Evolutionary conservation across 2,113 vertebrate genomes (phyloP), one percentile per base, ranked within the genome.

Genomic region (Mus pahari): DNA sequence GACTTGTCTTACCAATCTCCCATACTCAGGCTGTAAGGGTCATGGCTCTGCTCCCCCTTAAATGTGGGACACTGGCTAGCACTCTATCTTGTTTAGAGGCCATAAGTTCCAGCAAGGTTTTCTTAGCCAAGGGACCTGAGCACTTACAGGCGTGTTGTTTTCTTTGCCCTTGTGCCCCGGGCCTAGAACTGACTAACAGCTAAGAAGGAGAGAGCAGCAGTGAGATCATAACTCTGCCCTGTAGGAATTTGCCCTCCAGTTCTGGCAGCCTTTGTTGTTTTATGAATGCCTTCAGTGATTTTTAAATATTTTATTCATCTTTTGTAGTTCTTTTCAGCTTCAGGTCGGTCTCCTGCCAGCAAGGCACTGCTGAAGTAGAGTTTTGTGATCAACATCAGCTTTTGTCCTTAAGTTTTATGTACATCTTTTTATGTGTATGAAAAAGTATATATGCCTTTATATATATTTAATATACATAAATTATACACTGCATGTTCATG

Each of bases 251-350:
- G 81, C 71, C 66, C 68, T 78, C 45, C 20, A 83, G 33, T 90
- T 91, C 88, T 53, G 22, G 45, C 28, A 81, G 75, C 48, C 77
- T 97, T 96, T 95, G 95, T 96, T 94, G 90, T 95, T 97, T 97
- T 96, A 86, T 89, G 93, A 94, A 96, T 96, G 95, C 39, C 88
- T 93, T 96, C 53, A 70, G 95, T 96, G 60, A 82, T 92, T 93
- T 96, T 71, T n/a, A 94, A 96, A 97, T 96, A 94, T 94, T 96
- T 95, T 82, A 96, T 96, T 94, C 53, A 86, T 90, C 42, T 90
- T 94, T 84, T 90, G 39, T 93, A 94, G 55, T 83, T 96, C 78
- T 94, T 84, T 83, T 93, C 75, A 89, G 71, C 58, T 89, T 28
- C 19, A 75, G 58, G 53, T 92, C 74, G 89, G 50, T 82, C 16